phyloP scores from a whole-genome alignment of 2,797 vertebrate genomes.

The Cephalopachus bancanus region DNA sequence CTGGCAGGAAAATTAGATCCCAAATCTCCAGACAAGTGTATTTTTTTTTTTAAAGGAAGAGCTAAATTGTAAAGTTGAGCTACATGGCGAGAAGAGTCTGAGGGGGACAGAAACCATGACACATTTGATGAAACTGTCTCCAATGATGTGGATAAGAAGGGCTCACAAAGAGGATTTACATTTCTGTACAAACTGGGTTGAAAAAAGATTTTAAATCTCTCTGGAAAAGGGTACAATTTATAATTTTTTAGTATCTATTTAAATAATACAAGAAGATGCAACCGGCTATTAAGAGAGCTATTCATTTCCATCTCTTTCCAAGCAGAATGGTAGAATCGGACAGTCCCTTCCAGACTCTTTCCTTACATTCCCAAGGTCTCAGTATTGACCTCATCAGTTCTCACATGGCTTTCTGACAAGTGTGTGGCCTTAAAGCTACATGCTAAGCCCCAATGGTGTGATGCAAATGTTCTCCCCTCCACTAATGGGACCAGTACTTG shows the following conservation, averaged over 20 bases:
- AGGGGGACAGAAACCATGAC: slow-evolving; percentile 60
- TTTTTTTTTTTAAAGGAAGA: slow-evolving; percentile 58
- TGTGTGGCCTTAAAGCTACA: not conserved
- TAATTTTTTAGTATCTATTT: not conserved
- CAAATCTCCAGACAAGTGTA: slow-evolving; percentile 55
- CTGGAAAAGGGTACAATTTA: not conserved
- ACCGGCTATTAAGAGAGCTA: not conserved
- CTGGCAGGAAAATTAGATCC: slow-evolving; percentile 70
- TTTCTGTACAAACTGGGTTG: slow-evolving; percentile 57
- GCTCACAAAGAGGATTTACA: slow-evolving; percentile 37
- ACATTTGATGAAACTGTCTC: slow-evolving; percentile 61
- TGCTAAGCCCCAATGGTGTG: not conserved
- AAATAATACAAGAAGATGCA: not conserved
- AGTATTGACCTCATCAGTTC: not conserved
- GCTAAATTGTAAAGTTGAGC: slow-evolving; percentile 71
- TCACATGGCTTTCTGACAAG: not conserved
- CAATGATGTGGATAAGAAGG: slow-evolving; percentile 59
- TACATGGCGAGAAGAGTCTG: slow-evolving; percentile 47
- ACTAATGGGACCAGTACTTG: not conserved
- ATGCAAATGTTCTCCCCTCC: not conserved
- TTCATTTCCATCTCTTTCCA: not conserved
- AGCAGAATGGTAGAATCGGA: not conserved
- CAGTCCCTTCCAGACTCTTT: not conserved
- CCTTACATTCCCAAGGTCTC: not conserved
- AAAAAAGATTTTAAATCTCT: slow-evolving; percentile 28